A percentile compares a stretch with the other conserved stretches of the same genome.
Evolutionary conservation across 2,797 vertebrate species (phyloP).

Genomic region (Leucoraja ocellata): DNA sequence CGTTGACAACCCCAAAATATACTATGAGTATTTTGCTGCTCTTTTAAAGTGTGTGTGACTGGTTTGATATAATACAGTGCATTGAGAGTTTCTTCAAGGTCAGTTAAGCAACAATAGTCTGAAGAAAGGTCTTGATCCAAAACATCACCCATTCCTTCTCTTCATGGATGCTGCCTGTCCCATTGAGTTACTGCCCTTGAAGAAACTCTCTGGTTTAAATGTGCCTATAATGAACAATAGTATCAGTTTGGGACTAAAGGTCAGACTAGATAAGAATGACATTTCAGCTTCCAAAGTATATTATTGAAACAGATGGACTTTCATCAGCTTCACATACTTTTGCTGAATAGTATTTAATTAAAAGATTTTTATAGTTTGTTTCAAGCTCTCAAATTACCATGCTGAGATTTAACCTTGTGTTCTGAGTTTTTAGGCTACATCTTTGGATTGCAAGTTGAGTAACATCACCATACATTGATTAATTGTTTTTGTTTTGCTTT

Average conservation of each 20-base stretch:
- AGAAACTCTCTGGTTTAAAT: too few relatives aligned
- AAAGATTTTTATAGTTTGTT: not conserved
- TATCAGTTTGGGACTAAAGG: not conserved
- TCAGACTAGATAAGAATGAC: not conserved
- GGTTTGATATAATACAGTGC: not conserved
- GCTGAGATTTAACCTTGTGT: not conserved
- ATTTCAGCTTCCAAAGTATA: not conserved
- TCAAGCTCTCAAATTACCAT: not conserved
- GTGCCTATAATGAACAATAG: too few relatives aligned
- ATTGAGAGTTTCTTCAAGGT: not conserved
- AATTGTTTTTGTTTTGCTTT: too few relatives aligned
- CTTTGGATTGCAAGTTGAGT: not conserved
- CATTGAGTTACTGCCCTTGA: too few relatives aligned
- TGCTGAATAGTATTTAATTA: not conserved
- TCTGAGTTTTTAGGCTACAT: not conserved
- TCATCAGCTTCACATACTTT: not conserved
- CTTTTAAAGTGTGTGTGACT: not conserved
- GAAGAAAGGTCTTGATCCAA: too few relatives aligned
- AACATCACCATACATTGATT: too few relatives aligned
- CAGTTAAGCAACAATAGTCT: too few relatives aligned
- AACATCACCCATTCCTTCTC: too few relatives aligned
- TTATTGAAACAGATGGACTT: not conserved
- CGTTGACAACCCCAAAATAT: not conserved
- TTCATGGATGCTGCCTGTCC: too few relatives aligned
- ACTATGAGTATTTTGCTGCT: not conserved